Evolutionary conservation across 2,888 invertebrate genomes (phyloP), one percentile per base, ranked within the genome.

Genomic region (Scrobipalpa atriplicella): DNA sequence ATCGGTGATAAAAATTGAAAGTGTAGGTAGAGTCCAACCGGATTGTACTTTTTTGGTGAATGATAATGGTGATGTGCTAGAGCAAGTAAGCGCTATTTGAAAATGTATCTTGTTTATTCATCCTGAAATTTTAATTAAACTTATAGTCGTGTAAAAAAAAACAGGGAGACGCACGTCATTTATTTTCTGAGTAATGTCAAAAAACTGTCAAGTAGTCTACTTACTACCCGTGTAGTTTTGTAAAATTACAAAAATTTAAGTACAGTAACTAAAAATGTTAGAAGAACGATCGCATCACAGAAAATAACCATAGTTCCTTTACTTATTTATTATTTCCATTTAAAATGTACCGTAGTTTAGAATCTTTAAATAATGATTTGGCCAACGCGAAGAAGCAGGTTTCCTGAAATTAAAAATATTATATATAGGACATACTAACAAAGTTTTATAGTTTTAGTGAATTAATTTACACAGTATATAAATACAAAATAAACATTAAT

Each of bases 311-410:
- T 60, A 68, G 65, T 68, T 61, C 38, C 56, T 62, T 47, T 18
- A 41, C 13, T 54, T 21, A 41, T 29, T 47, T 58, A 47, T 58
- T 66, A 19, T 52, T 19, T 29, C 2, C 29, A 3, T 43, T 61
- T 52, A 89, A 70, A 79, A 90, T 90, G 89, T 76, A 82, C 71
- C 84, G 78, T 71, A 97, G 93, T 83, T 95, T 94, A 0, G 96
- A 95, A 70, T 94, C 94, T 79, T 95, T 95, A 85, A 95, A 95
- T 75, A 97, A 86, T 65, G 94, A 94, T 90, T 96, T 94, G 89
- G 95, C 79, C 89, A 93, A 75, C 79, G 81, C 83, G 72, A 93
- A 90, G 58, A 88, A 79, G 75, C 90, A 93, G 70, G 79, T 86
- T 68, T 88, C 85, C 85, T 93, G 90, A 79, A 94, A 86, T 64